Conservation (phyloP, 2,797 vertebrate genomes). For the Buphagus erythrorhynchus region DNA sequence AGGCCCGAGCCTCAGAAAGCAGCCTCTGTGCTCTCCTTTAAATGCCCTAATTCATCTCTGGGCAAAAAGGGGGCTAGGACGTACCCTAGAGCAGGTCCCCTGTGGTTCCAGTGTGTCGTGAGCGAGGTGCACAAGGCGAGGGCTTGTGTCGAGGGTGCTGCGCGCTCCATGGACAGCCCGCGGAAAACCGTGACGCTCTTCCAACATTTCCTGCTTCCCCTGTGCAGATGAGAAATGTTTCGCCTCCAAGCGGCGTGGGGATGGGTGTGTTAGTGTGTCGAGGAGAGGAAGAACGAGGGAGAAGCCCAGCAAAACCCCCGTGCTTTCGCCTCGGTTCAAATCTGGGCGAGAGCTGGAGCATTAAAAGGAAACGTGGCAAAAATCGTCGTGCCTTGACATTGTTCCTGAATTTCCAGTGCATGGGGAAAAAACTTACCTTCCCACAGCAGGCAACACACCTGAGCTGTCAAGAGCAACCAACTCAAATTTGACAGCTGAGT, state of each 20-base stretch:
- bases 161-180: background rate
- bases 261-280: background rate
- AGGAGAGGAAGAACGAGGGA: background rate
- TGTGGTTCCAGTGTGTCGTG: slow-evolving; percentile 14
- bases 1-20: slow-evolving; percentile 69
- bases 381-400: background rate
- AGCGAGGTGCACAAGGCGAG: slow-evolving; percentile 22
- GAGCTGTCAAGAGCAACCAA: too few relatives aligned
- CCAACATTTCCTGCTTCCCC: background rate
- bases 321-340: background rate
- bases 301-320: background rate
- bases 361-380: slow-evolving; percentile 51
- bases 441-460: too few relatives aligned
- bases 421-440: too few relatives aligned
- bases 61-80: slow-evolving; percentile 62
- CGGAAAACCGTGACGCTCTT: background rate
- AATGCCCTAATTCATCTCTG: slow-evolving; percentile 76
- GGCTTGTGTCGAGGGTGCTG: slow-evolving; percentile 32
- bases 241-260: background rate
- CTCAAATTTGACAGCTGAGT: too few relatives aligned
- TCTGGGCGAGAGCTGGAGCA: background rate
- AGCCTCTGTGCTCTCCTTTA: slow-evolving; percentile 74
- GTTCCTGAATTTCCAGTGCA: background rate
- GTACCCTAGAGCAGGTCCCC: slow-evolving; percentile 55
- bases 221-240: background rate